Evolutionary conservation across 92 coral and sea anemone genomes (phyloP).

Genomic region (Porites evermanni): DNA sequence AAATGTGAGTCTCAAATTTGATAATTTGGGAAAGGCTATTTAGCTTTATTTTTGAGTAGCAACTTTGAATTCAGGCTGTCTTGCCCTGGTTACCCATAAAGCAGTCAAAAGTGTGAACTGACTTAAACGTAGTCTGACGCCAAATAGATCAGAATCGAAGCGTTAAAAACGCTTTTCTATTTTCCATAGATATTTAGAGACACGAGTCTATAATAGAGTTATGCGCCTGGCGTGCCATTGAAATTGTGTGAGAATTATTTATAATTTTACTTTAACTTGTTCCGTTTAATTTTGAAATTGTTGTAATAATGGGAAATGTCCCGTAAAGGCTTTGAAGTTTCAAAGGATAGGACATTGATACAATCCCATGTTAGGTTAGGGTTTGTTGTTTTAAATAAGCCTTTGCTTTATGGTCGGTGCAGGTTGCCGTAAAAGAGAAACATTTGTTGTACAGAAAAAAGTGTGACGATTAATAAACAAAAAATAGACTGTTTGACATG

Average conservation of each 20-base stretch:
- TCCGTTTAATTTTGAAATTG: background rate
- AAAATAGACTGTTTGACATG: background rate
- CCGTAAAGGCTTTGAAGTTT: too few relatives aligned
- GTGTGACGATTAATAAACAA: background rate
- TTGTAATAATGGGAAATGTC: background rate
- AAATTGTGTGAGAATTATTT: slow-evolving; percentile 37
- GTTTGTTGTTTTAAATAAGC: slow-evolving; percentile 32
- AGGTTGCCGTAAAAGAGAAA: slow-evolving; percentile 36
- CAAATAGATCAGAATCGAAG: background rate
- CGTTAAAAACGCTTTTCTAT: slow-evolving; percentile 25
- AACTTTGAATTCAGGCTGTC: too few relatives aligned
- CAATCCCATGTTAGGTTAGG: slow-evolving; percentile 11
- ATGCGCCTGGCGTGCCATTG: background rate
- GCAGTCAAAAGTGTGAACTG: too few relatives aligned
- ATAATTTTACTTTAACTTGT: slow-evolving; percentile 30
- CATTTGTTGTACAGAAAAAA: background rate
- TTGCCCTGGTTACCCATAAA: too few relatives aligned
- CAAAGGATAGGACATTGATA: background rate
- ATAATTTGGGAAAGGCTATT: too few relatives aligned
- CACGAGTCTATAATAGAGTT: slow-evolving; percentile 6
- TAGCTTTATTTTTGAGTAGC: too few relatives aligned
- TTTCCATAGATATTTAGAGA: slow-evolving; percentile 13
- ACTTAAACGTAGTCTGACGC: too few relatives aligned
- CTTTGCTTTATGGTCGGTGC: slow-evolving; percentile 26
- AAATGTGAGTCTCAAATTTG: too few relatives aligned